These are phyloP conservation scores for mouse (Mus musculus) DNA, from an alignment of 2,113 vertebrate genomes.

Conservation along the genomic window GRCm39 chr5:57939001-57939500, in stretches of 20 bases:
- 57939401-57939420: neutral
- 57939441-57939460: neutral
- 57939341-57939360: neutral
- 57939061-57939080: constrained; percentile 42
- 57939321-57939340: neutral
- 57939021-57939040: neutral
- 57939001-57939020: neutral
- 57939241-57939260: neutral
- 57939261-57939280: neutral
- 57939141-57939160: constrained; percentile 29
- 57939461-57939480: neutral
- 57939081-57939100: constrained; percentile 31
- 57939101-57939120: neutral
- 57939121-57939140: constrained; percentile 8
- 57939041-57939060: neutral
- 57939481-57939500: neutral
- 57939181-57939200: neutral
- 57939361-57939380: neutral
- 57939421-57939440: neutral
- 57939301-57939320: neutral
- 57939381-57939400: neutral
- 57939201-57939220: neutral
- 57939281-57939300: neutral
- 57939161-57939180: neutral
- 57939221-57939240: neutral